These are phyloP conservation scores for Drosophila niveifrons DNA, from an alignment of 2,888 invertebrate species.

Conservation along the genomic window DNA sequence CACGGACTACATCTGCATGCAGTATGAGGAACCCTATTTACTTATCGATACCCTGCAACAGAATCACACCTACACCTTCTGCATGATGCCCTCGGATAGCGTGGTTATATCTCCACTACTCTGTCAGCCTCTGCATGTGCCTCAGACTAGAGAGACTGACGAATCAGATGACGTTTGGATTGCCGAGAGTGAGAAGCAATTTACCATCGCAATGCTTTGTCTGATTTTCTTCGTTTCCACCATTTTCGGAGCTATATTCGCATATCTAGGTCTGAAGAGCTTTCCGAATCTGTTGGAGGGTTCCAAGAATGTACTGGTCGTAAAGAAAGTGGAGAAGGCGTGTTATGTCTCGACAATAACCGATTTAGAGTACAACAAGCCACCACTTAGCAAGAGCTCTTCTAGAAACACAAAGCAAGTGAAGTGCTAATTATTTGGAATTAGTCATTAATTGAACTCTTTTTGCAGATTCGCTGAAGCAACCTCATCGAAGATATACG, in stretches of 20 bases:
- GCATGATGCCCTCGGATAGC: slow-evolving; percentile 62
- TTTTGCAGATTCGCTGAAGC: slow-evolving; percentile 41
- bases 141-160: background rate
- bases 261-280: slow-evolving; percentile 77
- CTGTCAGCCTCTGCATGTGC: slow-evolving; percentile 81
- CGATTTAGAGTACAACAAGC: slow-evolving; percentile 59
- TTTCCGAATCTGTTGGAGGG: slow-evolving; percentile 82
- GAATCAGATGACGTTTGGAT: slow-evolving; percentile 59
- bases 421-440: background rate
- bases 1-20: slow-evolving; percentile 74
- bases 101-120: slow-evolving; percentile 77
- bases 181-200: slow-evolving; percentile 68
- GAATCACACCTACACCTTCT: slow-evolving; percentile 82
- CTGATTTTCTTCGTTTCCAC: slow-evolving; percentile 75
- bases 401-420: slow-evolving; percentile 26
- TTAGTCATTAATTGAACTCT: background rate
- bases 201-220: slow-evolving; percentile 78
- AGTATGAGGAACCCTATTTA: slow-evolving; percentile 65
- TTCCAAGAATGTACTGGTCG: slow-evolving; percentile 78
- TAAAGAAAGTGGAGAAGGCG: slow-evolving; percentile 72
- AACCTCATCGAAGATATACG: slow-evolving; percentile 9
- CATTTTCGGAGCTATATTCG: slow-evolving; percentile 71
- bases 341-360: slow-evolving; percentile 76
- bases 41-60: slow-evolving; percentile 60
- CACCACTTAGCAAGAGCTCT: slow-evolving; percentile 26